Evolutionary conservation across 2,113 vertebrate genomes (phyloP), one percentile per base, ranked within the genome.

Genomic region (Phaetusa simplex): DNA sequence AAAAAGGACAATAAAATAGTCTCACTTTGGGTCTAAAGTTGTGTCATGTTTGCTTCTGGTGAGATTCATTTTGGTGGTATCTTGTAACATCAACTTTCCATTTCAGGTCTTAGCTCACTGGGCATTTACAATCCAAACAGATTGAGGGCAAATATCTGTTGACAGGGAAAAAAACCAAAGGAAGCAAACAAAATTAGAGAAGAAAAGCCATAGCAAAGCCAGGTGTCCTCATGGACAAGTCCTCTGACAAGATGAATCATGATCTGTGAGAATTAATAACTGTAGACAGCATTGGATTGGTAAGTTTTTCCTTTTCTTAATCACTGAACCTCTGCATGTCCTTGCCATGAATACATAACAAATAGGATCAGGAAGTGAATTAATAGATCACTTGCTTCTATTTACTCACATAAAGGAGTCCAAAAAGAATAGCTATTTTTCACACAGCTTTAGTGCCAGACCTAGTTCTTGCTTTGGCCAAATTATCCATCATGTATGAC

Each of bases 271-370:
- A 96, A 95, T 94, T 94, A 97, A 91, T 91, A 86, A 90, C 66
- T 74, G 79, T 90, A 95, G 90, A 91, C 84, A 93, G 53, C 74
- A 38, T 62, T 85, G 27, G 58, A 59, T 45, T 91, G 88, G 80
- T 92, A 95, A 95, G 86, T 64, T 97, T 96, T 97, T 93, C 81
- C 93, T 97, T 92, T 92, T 70, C 90, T 95, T 91, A 96, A 88
- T 88, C 77, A 79, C 81, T 88, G 74, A 92, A 96, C 78, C 82
- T 80, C 40, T 1, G 1, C 19, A 1, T 84, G 87, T 94, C 67
- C 85, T 95, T 77, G 50, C 76, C 70, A 47, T 82, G 47, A 93
- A 89, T 61, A 87, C 52, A 49, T 71, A 94, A 92, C 61, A 95
- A 95, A 95, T 87, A 86, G 38, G 42, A 94, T 86, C 72, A 88